Conservation (phyloP, 1,140 invertebrate species). For the Zaprionus nigranus region DNA sequence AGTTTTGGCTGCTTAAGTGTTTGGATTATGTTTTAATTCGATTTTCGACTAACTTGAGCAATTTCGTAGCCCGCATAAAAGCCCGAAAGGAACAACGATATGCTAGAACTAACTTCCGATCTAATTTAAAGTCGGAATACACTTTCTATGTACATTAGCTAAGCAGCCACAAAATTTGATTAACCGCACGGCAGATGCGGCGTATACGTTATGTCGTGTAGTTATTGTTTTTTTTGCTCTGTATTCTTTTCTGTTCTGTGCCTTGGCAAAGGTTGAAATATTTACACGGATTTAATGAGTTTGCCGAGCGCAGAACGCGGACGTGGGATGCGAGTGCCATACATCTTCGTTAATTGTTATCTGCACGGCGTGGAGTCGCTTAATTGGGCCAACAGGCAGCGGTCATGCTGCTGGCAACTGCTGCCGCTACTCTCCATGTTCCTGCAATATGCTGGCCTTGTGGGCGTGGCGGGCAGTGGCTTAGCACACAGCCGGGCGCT, state of each 20-base stretch:
- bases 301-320: slow-evolving; percentile 8
- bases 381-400: slow-evolving; percentile 70
- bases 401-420: slow-evolving; percentile 38
- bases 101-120: slow-evolving; percentile 2
- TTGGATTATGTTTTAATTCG: slow-evolving; percentile 9
- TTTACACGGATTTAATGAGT: slow-evolving; percentile 62
- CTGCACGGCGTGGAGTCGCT: slow-evolving; percentile 49
- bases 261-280: slow-evolving; percentile 51
- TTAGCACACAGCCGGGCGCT: slow-evolving; percentile 25
- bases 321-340: slow-evolving; percentile 34
- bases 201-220: slow-evolving; percentile 68
- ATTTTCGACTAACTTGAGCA: slow-evolving; percentile 53
- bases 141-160: slow-evolving; percentile 41
- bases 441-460: not conserved
- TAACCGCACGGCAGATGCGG: slow-evolving; percentile 46
- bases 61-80: slow-evolving; percentile 53
- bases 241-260: not conserved
- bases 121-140: not conserved
- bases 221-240: not conserved
- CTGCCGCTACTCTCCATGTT: slow-evolving; percentile 21
- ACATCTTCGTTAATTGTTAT: slow-evolving; percentile 76
- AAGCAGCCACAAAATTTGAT: slow-evolving; percentile 39
- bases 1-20: slow-evolving; percentile 63
- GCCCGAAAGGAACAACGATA: slow-evolving; percentile 67
- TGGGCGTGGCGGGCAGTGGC: slow-evolving; percentile 25